A percentile compares a stretch with the other conserved stretches of the same genome.
Conservation (phyloP, 1,140 invertebrate genomes). For the Dolichoris vasculosae region DNA sequence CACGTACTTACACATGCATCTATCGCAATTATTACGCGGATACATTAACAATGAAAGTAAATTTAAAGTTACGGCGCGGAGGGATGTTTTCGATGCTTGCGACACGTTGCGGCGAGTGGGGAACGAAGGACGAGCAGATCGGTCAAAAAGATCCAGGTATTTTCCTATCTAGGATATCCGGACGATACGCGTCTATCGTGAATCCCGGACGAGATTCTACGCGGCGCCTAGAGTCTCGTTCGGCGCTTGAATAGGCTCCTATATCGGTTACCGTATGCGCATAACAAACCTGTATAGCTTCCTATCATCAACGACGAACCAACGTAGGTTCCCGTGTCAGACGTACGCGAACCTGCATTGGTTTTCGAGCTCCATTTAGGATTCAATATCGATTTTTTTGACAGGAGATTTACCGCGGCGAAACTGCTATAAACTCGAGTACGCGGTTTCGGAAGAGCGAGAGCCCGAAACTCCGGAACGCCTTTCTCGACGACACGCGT, state of each 20-base stretch:
- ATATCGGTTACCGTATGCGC: slow-evolving; percentile 9
- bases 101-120: slow-evolving; percentile 28
- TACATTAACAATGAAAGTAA: slow-evolving; percentile 20
- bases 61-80: neutral
- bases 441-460: neutral
- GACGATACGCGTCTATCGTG: neutral
- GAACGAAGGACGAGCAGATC: slow-evolving; percentile 32
- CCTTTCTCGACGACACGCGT: neutral
- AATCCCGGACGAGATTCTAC: slow-evolving; percentile 30
- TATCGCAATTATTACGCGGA: neutral
- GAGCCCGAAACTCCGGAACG: neutral
- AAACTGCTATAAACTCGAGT: neutral
- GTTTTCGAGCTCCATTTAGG: neutral
- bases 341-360: neutral
- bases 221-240: neutral
- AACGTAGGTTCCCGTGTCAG: neutral
- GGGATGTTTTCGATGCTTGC: slow-evolving; percentile 16
- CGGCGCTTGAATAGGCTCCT: neutral
- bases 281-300: slow-evolving; percentile 4
- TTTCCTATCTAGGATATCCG: neutral
- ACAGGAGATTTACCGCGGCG: neutral
- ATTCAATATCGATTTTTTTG: slow-evolving; percentile 33
- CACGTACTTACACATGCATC: slow-evolving; percentile 9
- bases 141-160: slow-evolving; percentile 41
- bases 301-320: neutral